Evolutionary conservation across 2,888 invertebrate genomes (phyloP), one percentile per base, ranked within the genome.

Genomic region (Brenthis hecate): DNA sequence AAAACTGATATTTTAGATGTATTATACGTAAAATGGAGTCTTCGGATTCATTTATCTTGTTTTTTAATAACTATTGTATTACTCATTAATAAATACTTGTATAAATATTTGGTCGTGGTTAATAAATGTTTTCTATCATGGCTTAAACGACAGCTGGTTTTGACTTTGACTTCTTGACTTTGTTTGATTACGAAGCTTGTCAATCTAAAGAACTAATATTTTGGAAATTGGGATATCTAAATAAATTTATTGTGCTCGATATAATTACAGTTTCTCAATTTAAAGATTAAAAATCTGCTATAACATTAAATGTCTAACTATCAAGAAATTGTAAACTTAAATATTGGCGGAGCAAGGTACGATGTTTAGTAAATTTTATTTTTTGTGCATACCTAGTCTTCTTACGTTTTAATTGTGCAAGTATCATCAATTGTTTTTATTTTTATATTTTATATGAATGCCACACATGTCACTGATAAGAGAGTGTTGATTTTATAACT

Each of bases 311-410:
- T 92, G 92, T 83, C 92, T 71, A 92, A 91, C 75, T 93, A 91
- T 74, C 92, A 92, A 81, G 92, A 92, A 87, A 98, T 99, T 77
- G 96, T 99, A 71, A 97, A 98, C 89, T 94, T 99, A 76, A 99
- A 99, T 91, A 98, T 99, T 76, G 99, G 99, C 70, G 99, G 99
- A 73, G 97, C 97, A 81, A 96, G 96, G 98, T 98, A 94, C 56
- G 71, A 32, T 47, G 66, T 23, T 63, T 68, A 61, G 50, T 14
- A 58, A 48, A 28, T 48, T 67, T 64, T 70, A 48, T 11, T 61
- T 28, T 67, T 14, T 50, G 19, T 57, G 55, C 47, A 19, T 23
- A 43, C 11, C 36, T 8, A 36, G 36, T 36, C 36, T 8, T 43
- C 36, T 43, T 43, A 43, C 36, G 11, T 43, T 43, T 43, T 43